Evolutionary conservation across 30 jellyfish, hydroid and myxozoan genomes (phyloP).

Genomic region (Cassiopea xamachana): DNA sequence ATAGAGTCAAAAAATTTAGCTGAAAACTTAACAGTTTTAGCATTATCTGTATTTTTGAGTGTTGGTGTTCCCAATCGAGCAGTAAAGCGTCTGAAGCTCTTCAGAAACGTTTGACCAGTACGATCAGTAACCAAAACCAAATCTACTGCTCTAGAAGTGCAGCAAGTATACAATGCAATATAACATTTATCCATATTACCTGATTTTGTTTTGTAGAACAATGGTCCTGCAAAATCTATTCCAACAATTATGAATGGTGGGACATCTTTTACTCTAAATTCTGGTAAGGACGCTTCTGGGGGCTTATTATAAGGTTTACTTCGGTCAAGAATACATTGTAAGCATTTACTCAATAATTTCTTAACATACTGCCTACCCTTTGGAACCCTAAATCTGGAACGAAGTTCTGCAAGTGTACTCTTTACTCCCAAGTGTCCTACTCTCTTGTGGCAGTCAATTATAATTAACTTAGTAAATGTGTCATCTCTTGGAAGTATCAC

Average conservation of each 20-base stretch:
- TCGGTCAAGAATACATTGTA: constrained; percentile 5
- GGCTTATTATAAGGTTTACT: constrained; percentile 34
- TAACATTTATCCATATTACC: constrained; percentile 32
- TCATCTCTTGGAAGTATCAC: constrained; percentile 28
- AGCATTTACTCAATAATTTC: constrained; percentile 22
- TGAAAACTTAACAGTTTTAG: constrained; percentile 3
- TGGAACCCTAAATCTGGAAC: constrained; percentile 71
- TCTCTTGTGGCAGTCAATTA: constrained; percentile 47
- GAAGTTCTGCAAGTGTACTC: background rate
- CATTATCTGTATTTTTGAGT: constrained; percentile 9
- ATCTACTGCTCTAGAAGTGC: constrained; percentile 52
- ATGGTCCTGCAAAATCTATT: constrained; percentile 64
- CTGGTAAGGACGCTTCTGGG: constrained; percentile 46
- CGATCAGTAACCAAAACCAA: constrained; percentile 37
- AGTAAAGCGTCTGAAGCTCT: background rate
- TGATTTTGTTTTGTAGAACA: background rate
- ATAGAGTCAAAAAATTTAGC: too few species aligned
- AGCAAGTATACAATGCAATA: constrained; percentile 39
- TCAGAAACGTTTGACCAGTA: background rate
- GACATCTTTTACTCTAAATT: constrained; percentile 37
- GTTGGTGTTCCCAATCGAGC: constrained; percentile 29
- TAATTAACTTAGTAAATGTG: background rate
- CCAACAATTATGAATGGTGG: constrained; percentile 33
- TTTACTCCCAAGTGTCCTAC: constrained; percentile 7
- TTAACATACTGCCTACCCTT: constrained; percentile 66